A percentile compares a stretch with the other conserved stretches of the same genome.
phyloP scores from a whole-genome alignment of 2,888 invertebrate genomes.

The Operophtera brumata region DNA sequence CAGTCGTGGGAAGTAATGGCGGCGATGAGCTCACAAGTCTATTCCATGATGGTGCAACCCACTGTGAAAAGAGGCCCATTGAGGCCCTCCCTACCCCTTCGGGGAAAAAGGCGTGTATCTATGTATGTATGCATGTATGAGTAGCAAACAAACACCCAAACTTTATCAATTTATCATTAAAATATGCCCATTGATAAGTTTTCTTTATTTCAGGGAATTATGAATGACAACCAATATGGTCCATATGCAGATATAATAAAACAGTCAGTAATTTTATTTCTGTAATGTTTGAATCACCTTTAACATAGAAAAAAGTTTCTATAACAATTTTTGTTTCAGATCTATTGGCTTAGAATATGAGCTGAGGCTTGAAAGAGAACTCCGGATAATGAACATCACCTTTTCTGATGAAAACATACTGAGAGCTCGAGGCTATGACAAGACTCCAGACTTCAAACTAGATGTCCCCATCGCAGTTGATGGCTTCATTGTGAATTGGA shows the following conservation, averaged over 20 bases:
- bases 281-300: background rate
- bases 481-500: conserved; percentile 94
- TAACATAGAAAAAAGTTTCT: background rate
- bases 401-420: conserved; percentile 89
- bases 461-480: conserved; percentile 93
- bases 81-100: too few relatives aligned
- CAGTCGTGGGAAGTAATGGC: too few relatives aligned
- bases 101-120: too few relatives aligned
- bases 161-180: too few relatives aligned
- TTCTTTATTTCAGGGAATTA: conserved; percentile 82
- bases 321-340: conserved; percentile 61
- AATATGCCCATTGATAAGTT: too few relatives aligned
- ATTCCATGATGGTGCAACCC: too few relatives aligned
- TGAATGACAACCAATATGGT: conserved; percentile 92
- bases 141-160: too few relatives aligned
- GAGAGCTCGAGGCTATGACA: conserved; percentile 92
- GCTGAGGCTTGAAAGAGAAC: conserved; percentile 83
- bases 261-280: conserved; percentile 78
- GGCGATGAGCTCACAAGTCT: too few relatives aligned
- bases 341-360: conserved; percentile 94
- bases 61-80: too few relatives aligned
- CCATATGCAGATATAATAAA: conserved; percentile 89
- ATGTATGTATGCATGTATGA: too few relatives aligned
- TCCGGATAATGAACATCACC: conserved; percentile 72
- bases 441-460: conserved; percentile 96